Evolutionary conservation across 1,140 invertebrate genomes (phyloP).

Genomic region (Drosophila trapezifrons): DNA sequence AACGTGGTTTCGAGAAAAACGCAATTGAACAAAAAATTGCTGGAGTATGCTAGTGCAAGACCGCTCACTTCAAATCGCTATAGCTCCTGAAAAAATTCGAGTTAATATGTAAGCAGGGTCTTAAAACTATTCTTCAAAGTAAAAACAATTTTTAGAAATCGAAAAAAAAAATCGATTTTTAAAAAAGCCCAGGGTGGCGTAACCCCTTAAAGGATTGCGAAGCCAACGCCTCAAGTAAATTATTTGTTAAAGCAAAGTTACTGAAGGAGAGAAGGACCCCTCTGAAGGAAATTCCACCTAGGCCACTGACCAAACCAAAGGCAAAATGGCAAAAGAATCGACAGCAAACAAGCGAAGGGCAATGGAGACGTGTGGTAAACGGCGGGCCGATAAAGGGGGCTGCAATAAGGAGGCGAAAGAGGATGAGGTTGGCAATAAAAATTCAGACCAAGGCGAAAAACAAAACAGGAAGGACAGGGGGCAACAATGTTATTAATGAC

Average conservation of each 20-base stretch:
- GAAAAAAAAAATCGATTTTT: too few species aligned
- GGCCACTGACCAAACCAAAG: conserved; percentile 3
- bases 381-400: conserved; percentile 3
- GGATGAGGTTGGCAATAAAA: conserved; percentile 61
- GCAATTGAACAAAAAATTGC: too few species aligned
- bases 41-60: too few species aligned
- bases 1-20: too few species aligned
- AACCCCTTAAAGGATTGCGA: background rate
- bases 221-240: too few species aligned
- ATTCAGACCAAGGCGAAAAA: conserved; percentile 73
- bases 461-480: conserved; percentile 69
- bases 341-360: conserved; percentile 50
- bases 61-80: too few species aligned
- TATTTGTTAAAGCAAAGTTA: too few species aligned
- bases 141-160: too few species aligned
- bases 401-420: conserved; percentile 1
- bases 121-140: too few species aligned
- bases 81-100: too few species aligned
- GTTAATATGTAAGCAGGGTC: too few species aligned
- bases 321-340: conserved; percentile 2
- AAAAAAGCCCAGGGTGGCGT: too few species aligned
- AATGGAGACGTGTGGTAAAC: conserved; percentile 20
- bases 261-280: background rate
- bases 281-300: background rate
- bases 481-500: conserved; percentile 82